Evolutionary conservation across 2,797 vertebrate species (phyloP).

Genomic region (Phoxinus dragarum): DNA sequence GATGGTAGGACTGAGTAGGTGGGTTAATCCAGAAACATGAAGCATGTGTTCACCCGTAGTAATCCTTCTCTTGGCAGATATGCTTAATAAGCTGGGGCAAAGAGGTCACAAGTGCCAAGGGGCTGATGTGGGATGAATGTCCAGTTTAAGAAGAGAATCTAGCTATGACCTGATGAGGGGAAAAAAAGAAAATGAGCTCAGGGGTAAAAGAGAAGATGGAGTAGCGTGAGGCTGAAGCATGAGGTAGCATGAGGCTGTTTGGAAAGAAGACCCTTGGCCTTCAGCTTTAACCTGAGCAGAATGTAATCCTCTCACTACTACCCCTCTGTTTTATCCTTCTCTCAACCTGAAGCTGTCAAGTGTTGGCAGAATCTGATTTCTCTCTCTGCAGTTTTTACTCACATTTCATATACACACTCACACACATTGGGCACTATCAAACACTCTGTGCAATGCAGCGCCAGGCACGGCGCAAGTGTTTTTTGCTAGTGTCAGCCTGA

Average conservation of each 20-base stretch:
- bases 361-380: background rate
- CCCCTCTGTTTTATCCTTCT: background rate
- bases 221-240: background rate
- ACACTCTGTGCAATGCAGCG: too few species aligned
- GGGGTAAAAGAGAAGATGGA: background rate
- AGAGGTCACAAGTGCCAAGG: background rate
- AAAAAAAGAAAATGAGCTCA: slow-evolving; percentile 23
- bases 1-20: background rate
- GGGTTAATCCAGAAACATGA: slow-evolving; percentile 22
- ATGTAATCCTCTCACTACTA: slow-evolving; percentile 36
- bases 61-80: background rate
- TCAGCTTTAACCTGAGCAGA: slow-evolving; percentile 20
- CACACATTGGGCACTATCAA: background rate
- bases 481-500: too few species aligned
- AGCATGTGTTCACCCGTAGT: slow-evolving; percentile 23
- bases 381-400: background rate
- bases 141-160: slow-evolving; percentile 40
- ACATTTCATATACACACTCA: background rate
- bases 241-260: background rate
- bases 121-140: slow-evolving; percentile 17
- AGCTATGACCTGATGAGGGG: slow-evolving; percentile 6
- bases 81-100: slow-evolving; percentile 14
- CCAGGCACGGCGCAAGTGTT: too few species aligned
- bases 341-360: background rate
- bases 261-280: slow-evolving; percentile 29